phyloP scores from a whole-genome alignment of 2,113 vertebrate genomes.

The Mandrillus leucophaeus region DNA sequence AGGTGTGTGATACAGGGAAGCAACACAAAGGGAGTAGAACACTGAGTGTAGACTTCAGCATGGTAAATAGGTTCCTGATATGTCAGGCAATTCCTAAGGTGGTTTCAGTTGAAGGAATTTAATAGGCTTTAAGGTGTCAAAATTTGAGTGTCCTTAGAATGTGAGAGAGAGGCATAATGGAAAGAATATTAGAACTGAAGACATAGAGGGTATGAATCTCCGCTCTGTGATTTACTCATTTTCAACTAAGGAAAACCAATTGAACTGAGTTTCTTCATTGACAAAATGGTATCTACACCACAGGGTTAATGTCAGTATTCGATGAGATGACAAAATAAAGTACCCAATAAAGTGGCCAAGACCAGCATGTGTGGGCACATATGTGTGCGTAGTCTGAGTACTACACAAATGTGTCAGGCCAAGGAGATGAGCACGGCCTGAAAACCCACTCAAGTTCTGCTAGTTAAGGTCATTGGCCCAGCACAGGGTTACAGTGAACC shows the following conservation, averaged over 20 bases:
- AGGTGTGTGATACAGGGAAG: background rate
- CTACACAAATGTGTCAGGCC: background rate
- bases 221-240: background rate
- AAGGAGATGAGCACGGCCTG: background rate
- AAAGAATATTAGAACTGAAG: background rate
- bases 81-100: background rate
- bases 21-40: background rate
- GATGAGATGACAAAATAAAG: background rate
- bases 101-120: background rate
- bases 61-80: background rate
- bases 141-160: background rate
- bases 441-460: background rate
- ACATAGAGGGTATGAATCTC: background rate
- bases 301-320: background rate
- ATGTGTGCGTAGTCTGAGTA: background rate
- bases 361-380: background rate
- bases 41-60: background rate
- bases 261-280: background rate
- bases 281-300: background rate
- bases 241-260: background rate
- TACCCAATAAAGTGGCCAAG: background rate
- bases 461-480: background rate
- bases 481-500: background rate
- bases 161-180: background rate
- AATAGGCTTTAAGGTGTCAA: background rate